Base-by-base conservation (phyloP, 2,888 invertebrate species). In the Aplocera efformata region DNA sequence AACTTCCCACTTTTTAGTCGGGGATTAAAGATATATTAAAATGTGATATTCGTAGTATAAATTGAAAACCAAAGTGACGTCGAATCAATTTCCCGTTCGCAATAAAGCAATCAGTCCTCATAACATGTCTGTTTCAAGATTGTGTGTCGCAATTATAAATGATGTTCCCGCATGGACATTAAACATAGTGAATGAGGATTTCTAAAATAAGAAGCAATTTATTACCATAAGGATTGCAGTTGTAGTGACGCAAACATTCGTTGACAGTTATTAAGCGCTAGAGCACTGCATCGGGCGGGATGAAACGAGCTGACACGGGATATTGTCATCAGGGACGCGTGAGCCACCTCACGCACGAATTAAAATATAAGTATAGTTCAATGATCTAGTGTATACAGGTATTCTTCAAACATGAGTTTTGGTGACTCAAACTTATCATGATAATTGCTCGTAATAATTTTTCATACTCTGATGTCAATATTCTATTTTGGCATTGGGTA, bases 231-330 rank as follows among this genome's bases (percentile, higher is more conserved):
- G 78, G 77, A 73, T 68, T 73, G 77, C 79, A 73, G 75, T 60
- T 72, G 64, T 62, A 65, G 74, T 80, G 84, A 84, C 81, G 83
- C 82, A 80, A 82, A 82, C 82, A 68, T 65, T 74, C 71, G 81
- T 73, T 74, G 86, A 86, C 86, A 85, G 85, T 75, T 85, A 85
- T 83, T 82, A 86, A 85, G 84, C 76, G 79, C 61, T 79, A 75
- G 75, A 76, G 71, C 76, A 71, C 68, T 70, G 74, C 75, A 76
- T 67, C 71, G 63, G 72, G 72, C 68, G 62, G 73, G 75, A 73
- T 60, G 68, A 64, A 63, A 56, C 60, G 60, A 53, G 60, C 57
- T 68, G 74, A 75, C 68, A 65, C 41, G 32, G 60, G 58, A 73
- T 72, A 75, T 66, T 72, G 72, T 77, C 67, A 67, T 67, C 63